A percentile compares a stretch with the other conserved stretches of the same genome.
Conservation (phyloP, 1,140 invertebrate genomes). For the Brachionus angularis region DNA sequence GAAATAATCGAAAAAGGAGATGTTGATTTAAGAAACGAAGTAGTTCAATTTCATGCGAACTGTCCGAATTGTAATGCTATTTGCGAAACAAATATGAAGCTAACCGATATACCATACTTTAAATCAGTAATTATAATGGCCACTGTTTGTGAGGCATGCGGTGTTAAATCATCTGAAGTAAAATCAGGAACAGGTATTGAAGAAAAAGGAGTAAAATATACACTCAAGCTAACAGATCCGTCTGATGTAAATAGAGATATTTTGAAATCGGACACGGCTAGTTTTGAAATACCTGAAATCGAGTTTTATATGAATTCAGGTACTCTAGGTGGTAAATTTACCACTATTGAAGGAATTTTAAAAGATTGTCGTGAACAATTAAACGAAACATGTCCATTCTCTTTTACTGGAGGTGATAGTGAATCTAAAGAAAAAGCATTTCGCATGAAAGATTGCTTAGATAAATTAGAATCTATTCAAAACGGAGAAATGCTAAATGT, state of each 20-base stretch:
- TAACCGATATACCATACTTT: slow-evolving; percentile 76
- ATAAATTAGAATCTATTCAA: slow-evolving; percentile 48
- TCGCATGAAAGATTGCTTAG: slow-evolving; percentile 7
- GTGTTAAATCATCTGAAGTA: slow-evolving; percentile 84
- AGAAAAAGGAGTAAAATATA: slow-evolving; percentile 72
- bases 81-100: slow-evolving; percentile 91
- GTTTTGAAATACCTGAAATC: slow-evolving; percentile 79
- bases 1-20: slow-evolving; percentile 59
- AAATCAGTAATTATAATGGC: slow-evolving; percentile 97
- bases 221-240: slow-evolving; percentile 67
- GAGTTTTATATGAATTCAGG: slow-evolving; percentile 78
- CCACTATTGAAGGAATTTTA: slow-evolving; percentile 81
- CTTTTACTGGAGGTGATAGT: slow-evolving; percentile 56
- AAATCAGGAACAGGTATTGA: slow-evolving; percentile 86
- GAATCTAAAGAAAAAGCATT: slow-evolving; percentile 50
- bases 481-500: slow-evolving; percentile 49
- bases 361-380: slow-evolving; percentile 57
- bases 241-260: slow-evolving; percentile 86
- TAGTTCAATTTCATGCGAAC: slow-evolving; percentile 69
- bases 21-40: slow-evolving; percentile 12
- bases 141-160: slow-evolving; percentile 84
- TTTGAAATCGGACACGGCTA: slow-evolving; percentile 90
- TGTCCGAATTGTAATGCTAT: slow-evolving; percentile 79
- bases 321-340: slow-evolving; percentile 85
- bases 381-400: slow-evolving; percentile 41